Conservation (phyloP, 2,797 vertebrate species). For the Lophius americanus region DNA sequence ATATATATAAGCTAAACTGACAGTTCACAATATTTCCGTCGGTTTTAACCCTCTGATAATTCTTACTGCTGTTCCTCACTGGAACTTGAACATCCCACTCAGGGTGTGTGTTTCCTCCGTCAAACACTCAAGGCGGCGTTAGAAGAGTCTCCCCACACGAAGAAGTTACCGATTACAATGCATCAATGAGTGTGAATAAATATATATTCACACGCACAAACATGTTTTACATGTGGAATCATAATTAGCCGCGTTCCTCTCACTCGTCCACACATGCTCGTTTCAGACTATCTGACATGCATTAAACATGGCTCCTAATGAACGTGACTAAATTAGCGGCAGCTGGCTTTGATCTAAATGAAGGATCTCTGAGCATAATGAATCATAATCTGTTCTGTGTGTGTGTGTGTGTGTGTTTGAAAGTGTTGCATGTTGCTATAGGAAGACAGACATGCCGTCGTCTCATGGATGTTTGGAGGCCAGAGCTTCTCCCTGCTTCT, state of each 20-base stretch:
- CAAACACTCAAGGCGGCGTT: conserved; percentile 11
- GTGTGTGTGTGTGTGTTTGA: conserved; percentile 29
- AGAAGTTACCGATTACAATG: background rate
- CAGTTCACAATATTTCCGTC: too few species aligned
- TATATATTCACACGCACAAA: conserved; percentile 16
- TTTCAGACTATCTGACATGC: conserved; percentile 69
- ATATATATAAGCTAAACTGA: too few species aligned
- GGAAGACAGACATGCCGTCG: background rate
- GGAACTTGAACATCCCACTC: background rate
- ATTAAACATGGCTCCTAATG: conserved; percentile 79
- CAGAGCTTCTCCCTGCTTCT: conserved; percentile 50
- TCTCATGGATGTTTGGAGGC: conserved; percentile 39
- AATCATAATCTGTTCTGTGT: conserved; percentile 66
- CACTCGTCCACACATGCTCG: conserved; percentile 39
- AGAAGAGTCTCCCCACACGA: conserved; percentile 17
- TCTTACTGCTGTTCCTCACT: too few species aligned
- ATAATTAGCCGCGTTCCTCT: conserved; percentile 47
- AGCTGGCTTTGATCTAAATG: conserved; percentile 74
- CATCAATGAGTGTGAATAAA: background rate
- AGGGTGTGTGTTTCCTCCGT: conserved; percentile 10
- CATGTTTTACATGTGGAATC: conserved; percentile 31
- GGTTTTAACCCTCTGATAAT: too few species aligned
- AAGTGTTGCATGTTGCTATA: conserved; percentile 15
- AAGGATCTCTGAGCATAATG: conserved; percentile 70
- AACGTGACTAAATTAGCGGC: conserved; percentile 63